Evolutionary conservation across 1,140 invertebrate species (phyloP).

Genomic region (Cardiocondyla obscurior): DNA sequence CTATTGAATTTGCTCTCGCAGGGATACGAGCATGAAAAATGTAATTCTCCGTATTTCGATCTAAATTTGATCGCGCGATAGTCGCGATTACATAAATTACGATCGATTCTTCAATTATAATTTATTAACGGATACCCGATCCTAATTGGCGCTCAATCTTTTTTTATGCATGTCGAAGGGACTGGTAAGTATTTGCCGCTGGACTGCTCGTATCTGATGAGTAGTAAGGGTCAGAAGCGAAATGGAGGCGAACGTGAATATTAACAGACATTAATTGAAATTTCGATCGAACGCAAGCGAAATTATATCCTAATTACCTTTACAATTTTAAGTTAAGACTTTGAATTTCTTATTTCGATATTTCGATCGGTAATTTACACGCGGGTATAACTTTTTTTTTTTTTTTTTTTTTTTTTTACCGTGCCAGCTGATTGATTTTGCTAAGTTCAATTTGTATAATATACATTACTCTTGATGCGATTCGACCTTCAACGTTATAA

Average conservation of each 20-base stretch:
- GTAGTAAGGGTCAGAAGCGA: not conserved
- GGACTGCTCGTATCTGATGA: conserved; percentile 6
- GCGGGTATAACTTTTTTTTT: not conserved
- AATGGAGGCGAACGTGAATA: not conserved
- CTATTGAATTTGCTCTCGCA: not conserved
- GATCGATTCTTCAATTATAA: conserved; percentile 32
- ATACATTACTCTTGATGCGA: conserved; percentile 21
- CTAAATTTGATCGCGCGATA: not conserved
- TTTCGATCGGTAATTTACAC: not conserved
- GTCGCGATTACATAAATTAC: conserved; percentile 7
- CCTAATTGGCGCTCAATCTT: conserved; percentile 52
- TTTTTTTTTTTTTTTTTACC: not conserved
- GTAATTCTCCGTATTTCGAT: not conserved
- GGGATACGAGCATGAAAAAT: not conserved
- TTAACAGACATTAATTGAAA: not conserved
- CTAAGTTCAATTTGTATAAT: conserved; percentile 24
- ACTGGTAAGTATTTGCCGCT: conserved; percentile 72
- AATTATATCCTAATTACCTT: not conserved
- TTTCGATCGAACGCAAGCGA: not conserved
- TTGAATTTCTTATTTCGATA: not conserved
- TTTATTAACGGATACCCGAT: conserved; percentile 44
- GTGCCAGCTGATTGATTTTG: not conserved
- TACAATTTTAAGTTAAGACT: not conserved
- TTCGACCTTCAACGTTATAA: conserved; percentile 55
- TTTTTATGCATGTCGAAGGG: conserved; percentile 73